phyloP scores from a whole-genome alignment of 2,797 vertebrate species.

The Borostomias antarcticus region DNA sequence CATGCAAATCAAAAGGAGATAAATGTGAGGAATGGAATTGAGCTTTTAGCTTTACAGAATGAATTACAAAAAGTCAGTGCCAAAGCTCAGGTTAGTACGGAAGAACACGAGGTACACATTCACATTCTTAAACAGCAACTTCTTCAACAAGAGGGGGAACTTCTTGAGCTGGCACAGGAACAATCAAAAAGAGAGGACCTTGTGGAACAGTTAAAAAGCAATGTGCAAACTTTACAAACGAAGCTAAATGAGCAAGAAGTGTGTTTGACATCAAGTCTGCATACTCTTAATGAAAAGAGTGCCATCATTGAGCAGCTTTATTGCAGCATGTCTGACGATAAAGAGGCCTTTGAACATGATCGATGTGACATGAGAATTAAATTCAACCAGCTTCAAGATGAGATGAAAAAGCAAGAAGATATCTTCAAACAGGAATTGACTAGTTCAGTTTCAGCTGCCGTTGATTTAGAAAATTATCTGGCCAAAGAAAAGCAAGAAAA shows the following conservation, averaged over 20 bases:
- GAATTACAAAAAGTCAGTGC: slow-evolving; percentile 65
- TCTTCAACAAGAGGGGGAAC: slow-evolving; percentile 70
- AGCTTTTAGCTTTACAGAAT: slow-evolving; percentile 62
- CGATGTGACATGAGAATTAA: slow-evolving; percentile 55
- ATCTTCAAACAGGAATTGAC: slow-evolving; percentile 37
- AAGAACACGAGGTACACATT: slow-evolving; percentile 60
- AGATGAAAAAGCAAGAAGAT: slow-evolving; percentile 55
- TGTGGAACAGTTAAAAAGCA: slow-evolving; percentile 56
- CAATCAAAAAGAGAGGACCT: slow-evolving; percentile 55
- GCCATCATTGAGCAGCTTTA: slow-evolving; percentile 66
- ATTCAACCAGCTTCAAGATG: slow-evolving; percentile 69
- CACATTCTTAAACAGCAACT: slow-evolving; percentile 67
- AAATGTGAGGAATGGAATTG: slow-evolving; percentile 55
- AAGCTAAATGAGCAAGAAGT: slow-evolving; percentile 70
- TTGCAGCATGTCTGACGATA: slow-evolving; percentile 55
- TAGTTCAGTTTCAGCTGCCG: slow-evolving; percentile 14
- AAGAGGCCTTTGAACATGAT: slow-evolving; percentile 62
- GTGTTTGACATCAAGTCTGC: slow-evolving; percentile 60
- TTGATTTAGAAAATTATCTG: slow-evolving; percentile 55
- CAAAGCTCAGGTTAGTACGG: slow-evolving; percentile 53
- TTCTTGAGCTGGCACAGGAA: slow-evolving; percentile 47
- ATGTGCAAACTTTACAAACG: slow-evolving; percentile 51
- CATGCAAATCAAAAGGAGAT: slow-evolving; percentile 74
- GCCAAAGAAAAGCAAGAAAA: slow-evolving; percentile 73
- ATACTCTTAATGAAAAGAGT: slow-evolving; percentile 68